These are phyloP conservation scores for Oryzias dopingdopingensis DNA, from an alignment of 2,797 vertebrate species.

Conservation along the genomic window DNA sequence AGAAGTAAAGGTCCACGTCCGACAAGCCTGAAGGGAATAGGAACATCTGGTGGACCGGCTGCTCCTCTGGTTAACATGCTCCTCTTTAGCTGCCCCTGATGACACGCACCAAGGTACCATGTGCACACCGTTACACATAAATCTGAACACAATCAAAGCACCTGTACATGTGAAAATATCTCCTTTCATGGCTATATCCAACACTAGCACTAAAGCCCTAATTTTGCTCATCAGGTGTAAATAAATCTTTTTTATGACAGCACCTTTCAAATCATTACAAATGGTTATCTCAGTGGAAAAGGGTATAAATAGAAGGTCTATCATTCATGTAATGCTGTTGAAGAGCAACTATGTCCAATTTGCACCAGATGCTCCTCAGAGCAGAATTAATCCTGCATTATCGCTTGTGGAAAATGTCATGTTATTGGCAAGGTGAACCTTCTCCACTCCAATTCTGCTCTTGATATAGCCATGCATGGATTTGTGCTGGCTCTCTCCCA, in stretches of 20 bases:
- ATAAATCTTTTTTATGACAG: conserved; percentile 20
- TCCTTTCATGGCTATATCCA: conserved; percentile 9
- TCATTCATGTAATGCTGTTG: conserved; percentile 50
- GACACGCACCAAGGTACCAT: conserved; percentile 56
- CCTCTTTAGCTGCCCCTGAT: conserved; percentile 70
- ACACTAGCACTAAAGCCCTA: conserved; percentile 10
- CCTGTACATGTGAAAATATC: conserved; percentile 1
- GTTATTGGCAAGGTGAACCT: conserved; percentile 72
- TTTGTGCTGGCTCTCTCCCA: conserved; percentile 53
- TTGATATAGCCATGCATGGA: conserved; percentile 47
- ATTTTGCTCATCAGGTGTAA: conserved; percentile 21
- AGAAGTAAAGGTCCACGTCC: conserved; percentile 79
- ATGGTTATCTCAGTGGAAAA: conserved; percentile 7
- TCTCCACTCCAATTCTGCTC: conserved; percentile 43
- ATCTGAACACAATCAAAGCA: conserved; percentile 33
- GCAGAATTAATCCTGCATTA: conserved; percentile 64
- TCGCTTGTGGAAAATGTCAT: conserved; percentile 72
- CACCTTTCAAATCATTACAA: conserved; percentile 25
- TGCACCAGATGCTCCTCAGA: conserved; percentile 70
- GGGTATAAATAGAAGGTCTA: conserved; percentile 52
- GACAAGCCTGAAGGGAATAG: conserved; percentile 75
- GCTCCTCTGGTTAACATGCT: conserved; percentile 81
- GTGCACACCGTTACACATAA: conserved; percentile 38
- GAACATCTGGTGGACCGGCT: conserved; percentile 83
- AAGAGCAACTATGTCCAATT: conserved; percentile 70